Base-by-base conservation (phyloP, 2,113 vertebrate species). In the Collichthys lucidus region DNA sequence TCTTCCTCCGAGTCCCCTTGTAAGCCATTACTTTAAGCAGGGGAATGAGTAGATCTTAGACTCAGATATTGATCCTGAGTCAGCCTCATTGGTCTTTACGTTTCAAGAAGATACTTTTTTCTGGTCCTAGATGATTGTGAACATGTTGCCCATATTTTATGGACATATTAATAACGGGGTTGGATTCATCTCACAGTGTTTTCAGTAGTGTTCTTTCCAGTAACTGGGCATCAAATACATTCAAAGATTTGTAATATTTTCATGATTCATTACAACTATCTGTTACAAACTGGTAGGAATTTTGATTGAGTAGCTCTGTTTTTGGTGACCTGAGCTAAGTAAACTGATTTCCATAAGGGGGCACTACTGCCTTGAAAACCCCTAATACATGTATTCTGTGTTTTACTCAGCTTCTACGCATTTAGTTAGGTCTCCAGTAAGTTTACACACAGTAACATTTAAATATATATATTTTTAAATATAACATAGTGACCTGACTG, bases 361-460 rank as follows among this genome's bases (percentile, higher is more conserved):
- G 92, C 88, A 91, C 87, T 94, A 79, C 92, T 84, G 90, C 82
- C 86, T 90, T 87, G 69, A 79, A 90, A 91, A 92, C 66, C 8
- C 60, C 35, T 29, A 24, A 77, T 11, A 60, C 3, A 75, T 62
- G 0, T 49, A 22, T 84, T 49, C 4, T n/a, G 1, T 71, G 11
- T 52, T 74, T 46, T 55, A 29, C 29, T 69, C 17, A 31, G 42
- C 19, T 55, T 79, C 1, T 16, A 4, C 11, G 49, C 4, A 61
- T 78, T 40, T 14, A 73, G 16, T 75, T 5, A 59, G 35, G 42
- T 29, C 26, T 22, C 20, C 59, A 56, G 3, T 42, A 16, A 57
- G 5, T 70, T 68, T 17, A 56, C 15, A 60, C 10, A 46, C 14
- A 46, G 4, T 22, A 11, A 42, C 68, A 63, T 22, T 53, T 0